Conservation (phyloP, 2,797 vertebrate species). For the Avahi laniger region DNA sequence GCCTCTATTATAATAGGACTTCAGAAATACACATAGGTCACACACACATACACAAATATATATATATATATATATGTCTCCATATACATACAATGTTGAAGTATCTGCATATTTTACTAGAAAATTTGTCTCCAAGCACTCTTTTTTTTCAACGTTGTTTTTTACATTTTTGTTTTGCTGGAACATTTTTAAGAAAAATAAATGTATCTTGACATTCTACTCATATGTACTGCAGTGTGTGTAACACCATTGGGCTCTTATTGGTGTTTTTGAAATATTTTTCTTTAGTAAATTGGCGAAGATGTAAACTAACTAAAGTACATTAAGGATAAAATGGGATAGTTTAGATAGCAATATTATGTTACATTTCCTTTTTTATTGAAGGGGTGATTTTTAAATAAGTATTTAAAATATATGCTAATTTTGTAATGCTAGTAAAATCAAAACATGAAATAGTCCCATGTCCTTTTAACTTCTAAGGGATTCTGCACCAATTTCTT, state of each 20-base stretch:
- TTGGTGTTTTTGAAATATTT: background rate
- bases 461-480: background rate
- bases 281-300: background rate
- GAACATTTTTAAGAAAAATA: background rate
- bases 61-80: background rate
- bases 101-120: background rate
- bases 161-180: background rate
- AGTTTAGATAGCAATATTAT: background rate
- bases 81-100: too few relatives aligned
- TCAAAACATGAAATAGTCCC: background rate
- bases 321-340: background rate
- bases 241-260: background rate
- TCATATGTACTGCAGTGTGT: background rate
- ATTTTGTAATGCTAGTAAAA: background rate
- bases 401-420: background rate
- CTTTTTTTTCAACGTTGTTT: background rate
- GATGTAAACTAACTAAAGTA: background rate
- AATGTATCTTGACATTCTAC: background rate
- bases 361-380: background rate
- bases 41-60: background rate
- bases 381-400: background rate
- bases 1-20: background rate
- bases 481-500: background rate
- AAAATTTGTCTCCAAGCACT: background rate
- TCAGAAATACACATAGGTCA: background rate